Base-by-base conservation (phyloP, 53 echinoderm and acorn worm species). In the Stichopus horrens region DNA sequence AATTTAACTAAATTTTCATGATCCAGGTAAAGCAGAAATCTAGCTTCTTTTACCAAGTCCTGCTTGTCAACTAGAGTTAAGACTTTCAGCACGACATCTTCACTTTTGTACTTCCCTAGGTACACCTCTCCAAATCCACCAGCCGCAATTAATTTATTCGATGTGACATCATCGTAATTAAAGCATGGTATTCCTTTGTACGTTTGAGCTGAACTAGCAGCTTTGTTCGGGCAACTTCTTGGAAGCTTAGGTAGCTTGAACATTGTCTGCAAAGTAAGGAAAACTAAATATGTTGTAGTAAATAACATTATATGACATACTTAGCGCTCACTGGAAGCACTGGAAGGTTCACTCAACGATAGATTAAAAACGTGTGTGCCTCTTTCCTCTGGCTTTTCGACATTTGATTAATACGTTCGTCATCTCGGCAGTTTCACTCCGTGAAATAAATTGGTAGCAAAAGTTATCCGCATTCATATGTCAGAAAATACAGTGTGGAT, bases 141-240 rank as follows among this genome's bases (percentile, higher is more conserved):
- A 23, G 76, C 76, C 3, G 23, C 76, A 37, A 76, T 76, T 8
- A 76, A 37, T 23, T 0, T 5, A 52, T 8, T 6, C 6, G 76
- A 76, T 52, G 6, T 76, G 51, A 76, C 76, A 52, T 76, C 76
- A 14, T 76, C 51, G 76, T 76, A 76, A 76, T 52, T 76, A 76
- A 76, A 76, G 76, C 76, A 76, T 5, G 76, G 76, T 76, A 76
- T 76, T 5, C 76, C 76, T 76, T 76, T 76, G 76, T 23, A 76
- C 51, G 7, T 76, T 23, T 21, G 51, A 4, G 53, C 76, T 76
- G 76, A 8, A 76, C 9, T 23, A 7, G 8, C 51, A 5, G 7
- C 52, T 23, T 76, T 76, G 6, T 6, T 76, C 4, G 9, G 5
- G 8, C 22, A 37, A 52, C 51, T 8, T 6, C 51, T 21, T 14